Percentiles rank a stretch among this genome's conserved stretches.
These are phyloP conservation scores for Brachypterus glaber DNA, from an alignment of 2,888 invertebrate species.

Conservation along the genomic window DNA sequence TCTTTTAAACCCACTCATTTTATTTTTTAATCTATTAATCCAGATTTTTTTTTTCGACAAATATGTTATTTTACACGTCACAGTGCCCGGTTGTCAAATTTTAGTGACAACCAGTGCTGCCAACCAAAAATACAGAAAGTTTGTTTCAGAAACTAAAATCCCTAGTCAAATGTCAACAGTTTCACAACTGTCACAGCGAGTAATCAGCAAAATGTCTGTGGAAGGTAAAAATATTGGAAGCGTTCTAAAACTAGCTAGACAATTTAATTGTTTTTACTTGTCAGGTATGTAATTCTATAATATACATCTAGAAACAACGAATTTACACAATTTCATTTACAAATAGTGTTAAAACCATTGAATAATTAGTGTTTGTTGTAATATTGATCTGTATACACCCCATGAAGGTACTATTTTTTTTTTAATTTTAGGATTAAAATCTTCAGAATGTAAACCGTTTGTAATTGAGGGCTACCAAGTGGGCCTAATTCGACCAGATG, in stretches of 20 bases:
- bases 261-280: slow-evolving; percentile 84
- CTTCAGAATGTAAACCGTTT: slow-evolving; percentile 76
- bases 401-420: slow-evolving; percentile 11
- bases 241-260: slow-evolving; percentile 70
- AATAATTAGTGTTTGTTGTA: slow-evolving; percentile 8
- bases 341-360: slow-evolving; percentile 13
- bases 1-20: slow-evolving; percentile 77
- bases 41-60: slow-evolving; percentile 1
- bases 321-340: slow-evolving; percentile 20
- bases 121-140: neutral
- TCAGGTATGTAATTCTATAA: slow-evolving; percentile 65
- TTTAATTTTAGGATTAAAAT: slow-evolving; percentile 55
- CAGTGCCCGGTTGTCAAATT: slow-evolving; percentile 13
- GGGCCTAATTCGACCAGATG: slow-evolving; percentile 76
- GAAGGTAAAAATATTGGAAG: slow-evolving; percentile 47
- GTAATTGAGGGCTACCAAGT: slow-evolving; percentile 83
- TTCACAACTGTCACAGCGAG: slow-evolving; percentile 9
- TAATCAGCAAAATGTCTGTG: slow-evolving; percentile 22
- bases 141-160: too few relatives aligned
- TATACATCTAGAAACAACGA: too few relatives aligned
- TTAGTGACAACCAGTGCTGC: neutral
- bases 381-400: slow-evolving; percentile 28
- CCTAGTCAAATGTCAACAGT: slow-evolving; percentile 13
- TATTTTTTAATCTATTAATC: too few relatives aligned
- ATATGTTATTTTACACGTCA: slow-evolving; percentile 19